phyloP scores from a whole-genome alignment of 2,797 vertebrate genomes.

The Menidia menidia region DNA sequence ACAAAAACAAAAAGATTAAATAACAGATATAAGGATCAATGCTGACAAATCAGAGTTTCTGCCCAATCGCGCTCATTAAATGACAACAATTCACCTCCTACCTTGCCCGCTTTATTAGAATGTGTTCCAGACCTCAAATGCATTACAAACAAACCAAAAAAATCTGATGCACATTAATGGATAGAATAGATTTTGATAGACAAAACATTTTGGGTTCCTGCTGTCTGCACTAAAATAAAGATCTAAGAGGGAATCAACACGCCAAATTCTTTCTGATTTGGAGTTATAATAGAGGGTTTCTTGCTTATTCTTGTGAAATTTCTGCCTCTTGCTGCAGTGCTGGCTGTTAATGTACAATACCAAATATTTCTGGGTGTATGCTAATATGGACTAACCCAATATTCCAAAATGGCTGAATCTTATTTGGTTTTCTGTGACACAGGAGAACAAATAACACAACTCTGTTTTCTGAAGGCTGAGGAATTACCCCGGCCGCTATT shows the following conservation, averaged over 20 bases:
- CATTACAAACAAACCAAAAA: too few relatives aligned
- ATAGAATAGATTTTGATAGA: neutral
- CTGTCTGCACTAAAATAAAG: neutral
- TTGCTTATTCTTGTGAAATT: neutral
- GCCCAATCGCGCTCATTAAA: neutral
- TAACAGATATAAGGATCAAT: neutral
- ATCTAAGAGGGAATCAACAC: neutral
- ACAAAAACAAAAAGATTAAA: too few relatives aligned
- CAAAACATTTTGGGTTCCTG: neutral
- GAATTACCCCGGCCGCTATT: neutral
- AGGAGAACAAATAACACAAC: neutral
- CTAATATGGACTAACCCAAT: neutral
- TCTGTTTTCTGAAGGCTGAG: neutral
- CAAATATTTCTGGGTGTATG: slow-evolving; percentile 2
- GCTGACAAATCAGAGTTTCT: neutral
- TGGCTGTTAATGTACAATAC: slow-evolving; percentile 17
- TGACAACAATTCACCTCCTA: too few relatives aligned
- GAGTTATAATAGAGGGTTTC: neutral
- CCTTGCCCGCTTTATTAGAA: too few relatives aligned
- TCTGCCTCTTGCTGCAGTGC: slow-evolving; percentile 15
- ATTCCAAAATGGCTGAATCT: slow-evolving; percentile 12
- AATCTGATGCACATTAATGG: too few relatives aligned
- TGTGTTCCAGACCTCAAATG: too few relatives aligned
- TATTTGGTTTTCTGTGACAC: slow-evolving; percentile 15
- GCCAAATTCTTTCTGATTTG: neutral